Evolutionary conservation across 2,113 vertebrate genomes (phyloP), one percentile per base, ranked within the genome.

Genomic region (Percopsis transmontana): DNA sequence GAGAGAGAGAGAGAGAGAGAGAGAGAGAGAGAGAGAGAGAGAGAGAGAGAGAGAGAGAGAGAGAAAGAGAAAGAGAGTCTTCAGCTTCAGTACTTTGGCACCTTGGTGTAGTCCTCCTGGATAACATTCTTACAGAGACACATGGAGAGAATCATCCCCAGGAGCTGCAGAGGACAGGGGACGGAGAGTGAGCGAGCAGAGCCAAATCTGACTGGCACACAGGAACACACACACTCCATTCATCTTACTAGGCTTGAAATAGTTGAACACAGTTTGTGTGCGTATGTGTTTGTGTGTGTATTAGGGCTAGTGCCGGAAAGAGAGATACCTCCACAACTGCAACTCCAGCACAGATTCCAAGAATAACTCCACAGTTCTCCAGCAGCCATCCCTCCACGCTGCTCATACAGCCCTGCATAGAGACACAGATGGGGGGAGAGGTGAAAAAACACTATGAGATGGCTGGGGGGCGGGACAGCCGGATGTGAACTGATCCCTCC

Each of bases 31-130:
- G 39, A 6, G 41, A 3, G 40, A 62, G 48, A 15, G 48, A 21
- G 53, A 20, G 39, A 62, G 44, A 24, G 38, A 52, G 42, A 59
- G 18, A 39, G 53, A 33, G 53, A n/a, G 54, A 15, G 41, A 38
- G 56, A 21, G 61, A 16, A 18, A 2, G 47, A 60, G 19, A 40
- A 56, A 62, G 65, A 64, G 42, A 14, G 3, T 76, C 57, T 50
- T 66, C 68, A 51, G 50, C 77, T 68, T 96, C 92, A 97, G 89
- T 97, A 96, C 87, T 96, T 97, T 48, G 97, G 96, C 64, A 98
- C 96, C 92, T 98, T 97, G 91, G 91, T 94, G 82, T 99, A 98
- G 88, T 98, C 96, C 88, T 99, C 96, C 0, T 91, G 93, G 39
- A 94, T 94, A 58, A 99, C 87, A 33, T 90, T 95, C 87, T 93